A percentile compares a stretch with the other conserved stretches of the same genome.
These are phyloP conservation scores for Corythoichthys haematopterus DNA, from an alignment of 2,113 vertebrate genomes.

Conservation along the genomic window DNA sequence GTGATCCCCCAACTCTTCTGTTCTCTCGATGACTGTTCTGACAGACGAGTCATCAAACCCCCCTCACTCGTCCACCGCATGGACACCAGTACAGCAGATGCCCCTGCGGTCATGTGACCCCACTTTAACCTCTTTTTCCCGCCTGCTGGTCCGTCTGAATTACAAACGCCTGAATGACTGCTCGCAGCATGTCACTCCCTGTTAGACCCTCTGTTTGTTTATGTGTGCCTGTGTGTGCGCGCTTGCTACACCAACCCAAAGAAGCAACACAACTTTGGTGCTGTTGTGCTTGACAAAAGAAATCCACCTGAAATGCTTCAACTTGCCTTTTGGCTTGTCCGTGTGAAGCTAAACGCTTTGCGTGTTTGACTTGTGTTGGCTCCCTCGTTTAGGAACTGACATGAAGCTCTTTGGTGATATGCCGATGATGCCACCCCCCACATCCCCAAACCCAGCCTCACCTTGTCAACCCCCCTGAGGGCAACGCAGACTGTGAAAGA, in stretches of 20 bases:
- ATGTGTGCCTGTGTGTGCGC: neutral
- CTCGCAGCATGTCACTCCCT: conserved; percentile 22
- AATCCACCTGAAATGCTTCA: conserved; percentile 2
- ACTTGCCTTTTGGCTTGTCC: conserved; percentile 17
- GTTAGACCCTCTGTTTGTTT: neutral
- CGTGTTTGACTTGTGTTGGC: conserved; percentile 16
- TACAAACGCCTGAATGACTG: conserved; percentile 22
- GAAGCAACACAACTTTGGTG: neutral
- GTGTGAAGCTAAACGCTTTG: conserved; percentile 25
- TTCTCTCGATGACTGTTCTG: conserved; percentile 19
- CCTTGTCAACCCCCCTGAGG: conserved; percentile 11
- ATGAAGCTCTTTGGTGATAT: neutral
- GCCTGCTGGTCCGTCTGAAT: conserved; percentile 33
- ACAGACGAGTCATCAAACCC: conserved; percentile 31
- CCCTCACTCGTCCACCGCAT: neutral
- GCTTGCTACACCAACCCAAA: neutral
- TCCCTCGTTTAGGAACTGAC: conserved; percentile 29
- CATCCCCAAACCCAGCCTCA: neutral
- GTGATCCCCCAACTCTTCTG: conserved; percentile 4
- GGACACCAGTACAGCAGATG: neutral
- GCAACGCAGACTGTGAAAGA: conserved; percentile 55
- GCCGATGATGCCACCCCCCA: neutral
- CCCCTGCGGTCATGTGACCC: conserved; percentile 40
- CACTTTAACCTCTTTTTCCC: conserved; percentile 47
- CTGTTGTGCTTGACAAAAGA: neutral